These are phyloP conservation scores for Crypturellus undulatus DNA, from an alignment of 2,113 vertebrate species.

Conservation along the genomic window DNA sequence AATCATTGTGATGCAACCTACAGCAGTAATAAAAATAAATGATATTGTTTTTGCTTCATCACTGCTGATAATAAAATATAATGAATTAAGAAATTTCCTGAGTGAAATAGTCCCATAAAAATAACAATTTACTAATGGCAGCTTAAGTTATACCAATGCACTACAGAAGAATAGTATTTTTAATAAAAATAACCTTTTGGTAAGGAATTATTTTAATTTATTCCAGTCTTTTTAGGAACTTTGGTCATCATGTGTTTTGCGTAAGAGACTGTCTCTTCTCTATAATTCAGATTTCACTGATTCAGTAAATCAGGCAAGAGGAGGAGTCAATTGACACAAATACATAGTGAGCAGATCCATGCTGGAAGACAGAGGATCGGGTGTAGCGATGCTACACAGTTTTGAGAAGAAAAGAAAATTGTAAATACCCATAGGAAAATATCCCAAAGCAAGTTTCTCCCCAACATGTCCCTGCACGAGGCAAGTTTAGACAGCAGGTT, in stretches of 20 bases:
- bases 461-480: neutral
- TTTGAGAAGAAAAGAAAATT: neutral
- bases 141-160: constrained; percentile 31
- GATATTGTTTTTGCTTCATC: constrained; percentile 77
- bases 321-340: neutral
- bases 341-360: neutral
- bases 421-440: neutral
- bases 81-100: constrained; percentile 71
- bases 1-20: constrained; percentile 79
- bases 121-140: constrained; percentile 73
- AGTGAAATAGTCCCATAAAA: constrained; percentile 75
- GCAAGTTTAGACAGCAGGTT: neutral
- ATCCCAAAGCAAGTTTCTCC: neutral
- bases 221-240: neutral
- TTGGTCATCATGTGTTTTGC: constrained; percentile 13
- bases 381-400: neutral
- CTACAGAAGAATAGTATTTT: constrained; percentile 58
- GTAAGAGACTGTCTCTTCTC: neutral
- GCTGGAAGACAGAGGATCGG: neutral
- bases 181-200: constrained; percentile 32
- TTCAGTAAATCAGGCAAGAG: neutral
- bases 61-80: constrained; percentile 80
- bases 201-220: constrained; percentile 34
- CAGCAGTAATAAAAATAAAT: constrained; percentile 82
- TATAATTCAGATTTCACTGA: neutral